phyloP scores from a whole-genome alignment of 2,888 invertebrate genomes.

The Sinopyrophorus schimmeli region DNA sequence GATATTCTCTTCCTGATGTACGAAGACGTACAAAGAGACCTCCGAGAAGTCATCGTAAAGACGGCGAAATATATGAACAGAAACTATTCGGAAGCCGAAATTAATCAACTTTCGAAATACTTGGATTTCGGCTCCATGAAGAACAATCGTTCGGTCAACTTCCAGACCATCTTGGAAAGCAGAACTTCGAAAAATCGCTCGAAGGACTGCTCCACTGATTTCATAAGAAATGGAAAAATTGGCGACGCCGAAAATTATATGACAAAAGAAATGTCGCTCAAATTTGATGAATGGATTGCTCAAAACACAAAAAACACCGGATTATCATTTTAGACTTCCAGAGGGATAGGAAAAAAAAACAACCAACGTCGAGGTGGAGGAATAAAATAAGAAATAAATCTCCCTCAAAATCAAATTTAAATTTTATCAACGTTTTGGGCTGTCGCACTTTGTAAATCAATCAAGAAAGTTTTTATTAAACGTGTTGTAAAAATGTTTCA shows the following conservation, averaged over 20 bases:
- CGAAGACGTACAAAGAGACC: constrained; percentile 79
- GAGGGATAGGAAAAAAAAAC: too few relatives aligned
- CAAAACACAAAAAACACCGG: constrained; percentile 66
- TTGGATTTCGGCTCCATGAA: constrained; percentile 58
- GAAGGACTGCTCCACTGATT: constrained; percentile 40
- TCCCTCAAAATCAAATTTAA: too few relatives aligned
- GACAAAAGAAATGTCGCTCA: constrained; percentile 69
- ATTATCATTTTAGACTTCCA: constrained; percentile 35
- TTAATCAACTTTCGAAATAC: constrained; percentile 53
- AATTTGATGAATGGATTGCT: constrained; percentile 75
- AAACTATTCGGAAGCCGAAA: constrained; percentile 65
- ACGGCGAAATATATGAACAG: constrained; percentile 76
- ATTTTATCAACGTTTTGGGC: too few relatives aligned
- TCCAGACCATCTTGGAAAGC: constrained; percentile 49
- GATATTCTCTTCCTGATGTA: constrained; percentile 79
- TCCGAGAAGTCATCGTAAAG: constrained; percentile 64
- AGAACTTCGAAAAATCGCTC: constrained; percentile 46
- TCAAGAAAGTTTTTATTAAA: too few relatives aligned
- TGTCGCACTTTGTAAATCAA: too few relatives aligned
- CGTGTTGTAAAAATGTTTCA: too few relatives aligned
- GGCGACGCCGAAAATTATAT: constrained; percentile 62
- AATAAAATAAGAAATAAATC: too few relatives aligned
- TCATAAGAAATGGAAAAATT: constrained; percentile 58
- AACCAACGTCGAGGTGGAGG: background rate
- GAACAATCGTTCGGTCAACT: constrained; percentile 62